Evolutionary conservation across 2,888 invertebrate genomes (phyloP).

Genomic region (Drosophila subquinaria): DNA sequence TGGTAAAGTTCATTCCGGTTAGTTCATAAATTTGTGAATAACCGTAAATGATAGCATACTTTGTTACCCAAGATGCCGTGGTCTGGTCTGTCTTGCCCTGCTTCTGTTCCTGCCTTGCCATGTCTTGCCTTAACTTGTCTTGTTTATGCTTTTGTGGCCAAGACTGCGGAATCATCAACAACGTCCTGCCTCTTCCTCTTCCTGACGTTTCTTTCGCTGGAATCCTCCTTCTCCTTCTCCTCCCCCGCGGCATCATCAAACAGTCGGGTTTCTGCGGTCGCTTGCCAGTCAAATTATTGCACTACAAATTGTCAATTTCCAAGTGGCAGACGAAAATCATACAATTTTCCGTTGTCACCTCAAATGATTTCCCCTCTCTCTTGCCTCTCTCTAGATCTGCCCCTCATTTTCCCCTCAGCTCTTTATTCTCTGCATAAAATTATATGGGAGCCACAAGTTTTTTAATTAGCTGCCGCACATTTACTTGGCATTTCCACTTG

Average conservation of each 20-base stretch:
- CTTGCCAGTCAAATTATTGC: constrained; percentile 55
- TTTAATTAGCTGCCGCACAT: constrained; percentile 73
- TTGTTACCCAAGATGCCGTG: constrained; percentile 23
- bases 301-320: constrained; percentile 65
- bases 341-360: constrained; percentile 53
- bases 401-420: neutral
- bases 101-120: neutral
- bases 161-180: constrained; percentile 33
- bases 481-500: constrained; percentile 70
- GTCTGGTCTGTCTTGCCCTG: neutral
- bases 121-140: constrained; percentile 2
- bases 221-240: neutral
- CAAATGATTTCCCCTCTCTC: neutral
- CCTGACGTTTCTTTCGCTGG: neutral
- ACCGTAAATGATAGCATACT: constrained; percentile 20
- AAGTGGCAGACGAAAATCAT: constrained; percentile 45
- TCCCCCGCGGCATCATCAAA: constrained; percentile 2
- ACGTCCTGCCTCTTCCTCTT: constrained; percentile 24
- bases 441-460: constrained; percentile 65
- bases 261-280: constrained; percentile 15
- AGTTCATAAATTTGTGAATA: constrained; percentile 34
- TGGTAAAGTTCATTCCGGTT: constrained; percentile 19
- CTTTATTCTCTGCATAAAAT: constrained; percentile 36
- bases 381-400: neutral
- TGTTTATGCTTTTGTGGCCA: constrained; percentile 45